These are phyloP conservation scores for Ceratosolen solmsi DNA, from an alignment of 1,140 invertebrate genomes.

Conservation along the genomic window DNA sequence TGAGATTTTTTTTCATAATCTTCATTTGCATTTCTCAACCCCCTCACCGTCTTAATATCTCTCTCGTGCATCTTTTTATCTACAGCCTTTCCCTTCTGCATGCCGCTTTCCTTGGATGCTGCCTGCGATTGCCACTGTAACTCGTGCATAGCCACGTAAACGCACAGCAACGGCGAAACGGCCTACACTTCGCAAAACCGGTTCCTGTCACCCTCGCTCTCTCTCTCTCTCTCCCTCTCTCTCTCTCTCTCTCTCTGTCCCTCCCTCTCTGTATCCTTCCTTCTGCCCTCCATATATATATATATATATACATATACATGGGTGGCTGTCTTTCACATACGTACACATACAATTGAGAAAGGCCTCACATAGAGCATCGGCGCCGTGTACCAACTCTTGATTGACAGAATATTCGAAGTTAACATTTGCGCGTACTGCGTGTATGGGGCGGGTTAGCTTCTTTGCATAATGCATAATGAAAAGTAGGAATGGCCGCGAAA, in stretches of 20 bases:
- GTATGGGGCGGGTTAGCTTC: not conserved
- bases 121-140: not conserved
- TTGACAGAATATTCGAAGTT: slow-evolving; percentile 52
- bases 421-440: slow-evolving; percentile 31
- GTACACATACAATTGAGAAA: slow-evolving; percentile 10
- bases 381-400: not conserved
- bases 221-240: not conserved
- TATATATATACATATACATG: no score
- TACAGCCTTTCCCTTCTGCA: slow-evolving; percentile 10
- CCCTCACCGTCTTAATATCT: not conserved
- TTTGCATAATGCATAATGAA: slow-evolving; percentile 40
- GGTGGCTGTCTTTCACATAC: not conserved
- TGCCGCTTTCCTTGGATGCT: not conserved
- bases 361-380: not conserved
- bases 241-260: not conserved
- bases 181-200: slow-evolving; percentile 5
- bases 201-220: not conserved
- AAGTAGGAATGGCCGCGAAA: not conserved
- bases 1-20: not conserved
- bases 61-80: slow-evolving; percentile 5
- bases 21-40: slow-evolving; percentile 5
- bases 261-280: no score
- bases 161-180: not conserved
- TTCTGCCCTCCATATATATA: no score
- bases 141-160: slow-evolving; percentile 3